phyloP scores from a whole-genome alignment of 2,113 vertebrate species.

The Misgurnus anguillicaudatus region DNA sequence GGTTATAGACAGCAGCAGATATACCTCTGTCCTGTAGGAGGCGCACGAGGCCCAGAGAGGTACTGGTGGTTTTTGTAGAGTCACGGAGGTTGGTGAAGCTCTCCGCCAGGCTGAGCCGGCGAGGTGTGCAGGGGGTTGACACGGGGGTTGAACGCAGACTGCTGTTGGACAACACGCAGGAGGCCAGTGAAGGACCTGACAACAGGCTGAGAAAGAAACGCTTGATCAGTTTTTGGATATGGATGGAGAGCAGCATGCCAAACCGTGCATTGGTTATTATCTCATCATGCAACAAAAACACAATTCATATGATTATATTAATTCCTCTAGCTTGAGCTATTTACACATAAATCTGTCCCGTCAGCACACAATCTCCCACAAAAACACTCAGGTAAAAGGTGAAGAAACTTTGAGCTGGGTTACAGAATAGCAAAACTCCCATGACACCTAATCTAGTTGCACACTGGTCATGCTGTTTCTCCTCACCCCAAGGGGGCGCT shows the following conservation, averaged over 20 bases:
- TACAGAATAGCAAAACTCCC: conserved; percentile 18
- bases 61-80: conserved; percentile 94
- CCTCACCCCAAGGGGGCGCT: conserved; percentile 82
- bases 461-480: conserved; percentile 43
- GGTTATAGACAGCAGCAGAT: conserved; percentile 90
- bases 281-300: too few relatives aligned
- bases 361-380: not conserved
- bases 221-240: not conserved
- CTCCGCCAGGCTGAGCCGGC: conserved; percentile 89
- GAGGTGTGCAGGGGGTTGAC: conserved; percentile 90
- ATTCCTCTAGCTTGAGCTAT: too few relatives aligned
- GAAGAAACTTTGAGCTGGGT: conserved; percentile 24
- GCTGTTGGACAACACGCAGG: conserved; percentile 73
- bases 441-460: not conserved
- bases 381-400: not conserved
- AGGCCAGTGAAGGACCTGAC: conserved; percentile 69
- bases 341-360: too few relatives aligned
- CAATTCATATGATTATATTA: too few relatives aligned
- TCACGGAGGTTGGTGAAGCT: conserved; percentile 95
- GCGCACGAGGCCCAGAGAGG: conserved; percentile 90
- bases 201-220: conserved; percentile 67
- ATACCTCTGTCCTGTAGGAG: conserved; percentile 92
- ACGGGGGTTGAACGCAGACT: conserved; percentile 82
- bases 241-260: not conserved
- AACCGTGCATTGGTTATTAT: not conserved